phyloP scores from a whole-genome alignment of 2,888 invertebrate genomes.

The Platycheirus albimanus region DNA sequence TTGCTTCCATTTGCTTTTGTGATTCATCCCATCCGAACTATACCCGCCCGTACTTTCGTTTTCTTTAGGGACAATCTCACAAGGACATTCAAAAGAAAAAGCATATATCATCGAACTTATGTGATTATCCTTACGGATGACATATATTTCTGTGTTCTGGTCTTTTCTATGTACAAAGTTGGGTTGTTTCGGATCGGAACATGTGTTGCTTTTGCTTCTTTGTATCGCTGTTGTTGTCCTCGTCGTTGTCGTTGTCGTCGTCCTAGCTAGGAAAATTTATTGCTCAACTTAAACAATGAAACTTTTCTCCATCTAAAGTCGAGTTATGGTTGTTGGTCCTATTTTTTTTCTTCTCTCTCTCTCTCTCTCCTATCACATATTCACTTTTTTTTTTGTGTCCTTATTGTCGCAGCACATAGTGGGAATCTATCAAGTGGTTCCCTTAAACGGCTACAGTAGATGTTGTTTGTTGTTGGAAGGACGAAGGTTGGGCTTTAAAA shows the following conservation, averaged over 20 bases:
- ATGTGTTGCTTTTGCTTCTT: conserved; percentile 44
- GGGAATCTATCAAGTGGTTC: conserved; percentile 65
- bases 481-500: conserved; percentile 3
- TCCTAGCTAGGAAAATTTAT: conserved; percentile 50
- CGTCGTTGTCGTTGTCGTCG: conserved; percentile 10
- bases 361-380: background rate
- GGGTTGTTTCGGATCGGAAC: conserved; percentile 31
- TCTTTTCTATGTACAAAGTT: conserved; percentile 42
- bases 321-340: background rate
- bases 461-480: conserved; percentile 13
- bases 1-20: background rate
- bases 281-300: conserved; percentile 61
- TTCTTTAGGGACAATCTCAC: conserved; percentile 14
- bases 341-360: background rate
- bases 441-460: conserved; percentile 26
- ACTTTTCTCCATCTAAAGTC: conserved; percentile 12
- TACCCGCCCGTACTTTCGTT: background rate
- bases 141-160: conserved; percentile 52
- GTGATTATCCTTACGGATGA: conserved; percentile 63
- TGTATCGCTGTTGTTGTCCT: too few species aligned
- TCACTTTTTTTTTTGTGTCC: conserved; percentile 22
- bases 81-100: conserved; percentile 31
- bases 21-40: background rate
- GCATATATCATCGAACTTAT: conserved; percentile 65
- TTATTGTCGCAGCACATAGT: conserved; percentile 1